These are phyloP conservation scores for Indri indri DNA, from an alignment of 2,113 vertebrate genomes.

Conservation along the genomic window DNA sequence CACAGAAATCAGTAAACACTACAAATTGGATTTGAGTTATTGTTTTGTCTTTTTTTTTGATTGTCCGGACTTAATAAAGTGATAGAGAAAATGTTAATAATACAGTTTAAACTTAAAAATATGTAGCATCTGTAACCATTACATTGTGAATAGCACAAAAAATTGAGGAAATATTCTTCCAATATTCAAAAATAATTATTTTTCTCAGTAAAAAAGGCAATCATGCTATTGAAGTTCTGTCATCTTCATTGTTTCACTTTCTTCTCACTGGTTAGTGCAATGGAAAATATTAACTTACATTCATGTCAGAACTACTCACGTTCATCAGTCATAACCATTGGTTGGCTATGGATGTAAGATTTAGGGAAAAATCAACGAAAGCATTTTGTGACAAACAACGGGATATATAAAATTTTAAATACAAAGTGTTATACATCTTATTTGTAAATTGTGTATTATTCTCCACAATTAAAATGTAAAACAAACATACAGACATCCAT, in stretches of 20 bases:
- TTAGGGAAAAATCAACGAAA: neutral
- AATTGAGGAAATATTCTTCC: neutral
- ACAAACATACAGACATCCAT: neutral
- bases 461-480: neutral
- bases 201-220: neutral
- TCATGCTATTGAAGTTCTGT: neutral
- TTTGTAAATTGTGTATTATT: neutral
- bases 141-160: neutral
- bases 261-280: neutral
- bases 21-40: neutral
- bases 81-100: neutral
- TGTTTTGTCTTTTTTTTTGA: neutral
- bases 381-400: neutral
- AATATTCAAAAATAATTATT: neutral
- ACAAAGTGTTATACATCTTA: neutral
- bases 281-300: neutral
- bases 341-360: neutral
- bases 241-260: neutral
- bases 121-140: neutral
- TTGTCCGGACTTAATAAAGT: neutral
- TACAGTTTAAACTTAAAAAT: neutral
- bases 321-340: neutral
- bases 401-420: neutral
- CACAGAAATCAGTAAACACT: neutral
- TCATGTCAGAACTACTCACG: neutral